phyloP scores from a whole-genome alignment of 2,797 vertebrate genomes.

The Halcyon chelicuti region DNA sequence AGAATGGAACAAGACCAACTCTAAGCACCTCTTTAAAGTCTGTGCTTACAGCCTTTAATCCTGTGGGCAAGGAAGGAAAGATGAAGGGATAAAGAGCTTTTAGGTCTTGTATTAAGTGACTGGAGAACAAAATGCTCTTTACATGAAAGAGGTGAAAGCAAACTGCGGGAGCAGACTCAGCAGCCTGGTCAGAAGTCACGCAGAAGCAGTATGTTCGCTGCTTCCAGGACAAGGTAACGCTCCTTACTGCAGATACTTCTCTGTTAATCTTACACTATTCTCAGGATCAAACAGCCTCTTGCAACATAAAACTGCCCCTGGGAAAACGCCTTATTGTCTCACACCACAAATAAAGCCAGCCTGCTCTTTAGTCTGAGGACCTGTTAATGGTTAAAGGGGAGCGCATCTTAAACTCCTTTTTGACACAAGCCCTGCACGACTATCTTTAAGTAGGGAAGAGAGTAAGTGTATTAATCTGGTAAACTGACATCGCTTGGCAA shows the following conservation, averaged over 20 bases:
- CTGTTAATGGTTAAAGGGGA: constrained; percentile 6
- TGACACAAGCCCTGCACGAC: background rate
- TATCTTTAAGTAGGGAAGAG: background rate
- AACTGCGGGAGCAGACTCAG: background rate
- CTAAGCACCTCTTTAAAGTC: background rate
- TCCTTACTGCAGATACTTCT: background rate
- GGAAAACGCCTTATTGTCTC: background rate
- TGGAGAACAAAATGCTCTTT: background rate
- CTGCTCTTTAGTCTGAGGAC: background rate
- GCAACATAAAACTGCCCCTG: background rate
- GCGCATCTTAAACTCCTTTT: background rate
- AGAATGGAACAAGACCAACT: background rate
- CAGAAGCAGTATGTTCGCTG: background rate
- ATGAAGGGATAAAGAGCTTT: constrained; percentile 15
- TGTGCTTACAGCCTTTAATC: background rate
- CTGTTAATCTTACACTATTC: background rate
- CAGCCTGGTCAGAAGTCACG: background rate
- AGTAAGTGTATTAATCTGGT: rapidly evolving
- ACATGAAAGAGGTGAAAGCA: background rate
- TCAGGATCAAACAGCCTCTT: background rate
- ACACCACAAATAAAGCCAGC: background rate
- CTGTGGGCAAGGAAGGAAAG: background rate
- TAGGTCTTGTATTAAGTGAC: background rate
- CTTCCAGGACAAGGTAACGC: background rate
- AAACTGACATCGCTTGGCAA: background rate